These are phyloP conservation scores for Lipophrys pholis DNA, from an alignment of 2,113 vertebrate genomes.

Conservation along the genomic window DNA sequence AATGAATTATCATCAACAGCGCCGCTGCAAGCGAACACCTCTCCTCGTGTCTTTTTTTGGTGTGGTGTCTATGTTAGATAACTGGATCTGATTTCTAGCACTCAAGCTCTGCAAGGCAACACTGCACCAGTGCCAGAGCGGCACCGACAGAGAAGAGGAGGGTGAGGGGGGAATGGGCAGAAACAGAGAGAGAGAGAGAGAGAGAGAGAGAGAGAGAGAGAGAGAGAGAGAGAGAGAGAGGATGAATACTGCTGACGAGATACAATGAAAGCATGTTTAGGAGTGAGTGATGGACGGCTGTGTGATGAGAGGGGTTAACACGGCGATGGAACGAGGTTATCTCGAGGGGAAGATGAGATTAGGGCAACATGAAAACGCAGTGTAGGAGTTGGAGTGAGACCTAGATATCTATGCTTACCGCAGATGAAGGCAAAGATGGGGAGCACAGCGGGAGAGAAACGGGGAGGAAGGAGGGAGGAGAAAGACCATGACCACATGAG, in stretches of 20 bases:
- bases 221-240: not conserved
- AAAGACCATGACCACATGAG: conserved; percentile 21
- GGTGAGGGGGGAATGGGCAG: conserved; percentile 44
- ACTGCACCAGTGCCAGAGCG: conserved; percentile 72
- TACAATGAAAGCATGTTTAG: conserved; percentile 52
- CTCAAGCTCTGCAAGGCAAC: conserved; percentile 72
- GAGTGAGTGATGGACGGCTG: conserved; percentile 38
- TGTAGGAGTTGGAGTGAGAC: conserved; percentile 54
- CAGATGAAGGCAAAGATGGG: conserved; percentile 32
- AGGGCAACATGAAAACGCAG: conserved; percentile 56
- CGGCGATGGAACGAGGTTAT: conserved; percentile 47
- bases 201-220: not conserved
- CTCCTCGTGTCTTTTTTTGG: conserved; percentile 46
- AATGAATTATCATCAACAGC: conserved; percentile 25
- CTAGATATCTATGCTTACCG: conserved; percentile 48
- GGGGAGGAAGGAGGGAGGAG: not conserved
- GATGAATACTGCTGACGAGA: conserved; percentile 43
- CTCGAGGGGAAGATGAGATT: conserved; percentile 65
- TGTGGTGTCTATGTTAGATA: conserved; percentile 67
- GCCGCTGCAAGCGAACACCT: conserved; percentile 44
- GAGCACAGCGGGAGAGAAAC: not conserved
- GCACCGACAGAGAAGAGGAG: conserved; percentile 43
- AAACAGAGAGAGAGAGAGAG: conserved; percentile 21
- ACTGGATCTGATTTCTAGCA: conserved; percentile 71
- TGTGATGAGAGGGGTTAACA: conserved; percentile 37